These are phyloP conservation scores for Gobio occitaniae DNA, from an alignment of 2,797 vertebrate genomes.

Conservation along the genomic window DNA sequence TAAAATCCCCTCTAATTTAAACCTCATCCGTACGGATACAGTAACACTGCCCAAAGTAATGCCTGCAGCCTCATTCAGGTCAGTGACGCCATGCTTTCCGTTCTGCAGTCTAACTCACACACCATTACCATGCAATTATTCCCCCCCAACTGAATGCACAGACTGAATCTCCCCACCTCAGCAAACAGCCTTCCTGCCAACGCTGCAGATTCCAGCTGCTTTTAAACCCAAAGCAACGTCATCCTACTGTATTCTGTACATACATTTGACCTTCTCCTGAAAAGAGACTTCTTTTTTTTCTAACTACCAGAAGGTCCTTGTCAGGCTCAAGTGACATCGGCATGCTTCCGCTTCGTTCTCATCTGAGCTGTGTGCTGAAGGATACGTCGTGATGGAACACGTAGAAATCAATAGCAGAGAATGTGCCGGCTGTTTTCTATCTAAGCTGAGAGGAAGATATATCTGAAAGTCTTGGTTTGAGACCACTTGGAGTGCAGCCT, in stretches of 20 bases:
- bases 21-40: constrained; percentile 50
- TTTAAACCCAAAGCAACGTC: constrained; percentile 36
- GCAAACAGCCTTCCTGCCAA: constrained; percentile 42
- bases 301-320: constrained; percentile 29
- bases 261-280: constrained; percentile 25
- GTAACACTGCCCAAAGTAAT: constrained; percentile 81
- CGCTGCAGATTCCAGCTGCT: constrained; percentile 64
- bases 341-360: constrained; percentile 12
- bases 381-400: constrained; percentile 2
- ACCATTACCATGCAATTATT: constrained; percentile 46
- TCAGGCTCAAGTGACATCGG: constrained; percentile 30
- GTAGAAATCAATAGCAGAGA: constrained; percentile 24
- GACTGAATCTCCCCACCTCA: constrained; percentile 32
- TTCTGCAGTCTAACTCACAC: constrained; percentile 41
- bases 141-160: neutral
- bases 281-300: constrained; percentile 21
- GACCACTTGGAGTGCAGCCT: constrained; percentile 30
- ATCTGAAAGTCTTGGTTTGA: constrained; percentile 35
- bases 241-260: constrained; percentile 42
- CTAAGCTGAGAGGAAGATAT: constrained; percentile 8
- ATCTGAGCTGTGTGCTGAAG: neutral
- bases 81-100: constrained; percentile 43
- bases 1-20: constrained; percentile 9
- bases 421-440: constrained; percentile 19
- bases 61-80: constrained; percentile 31